Evolutionary conservation across 2,113 vertebrate genomes (phyloP).

Genomic region (Muscicapa adusta): DNA sequence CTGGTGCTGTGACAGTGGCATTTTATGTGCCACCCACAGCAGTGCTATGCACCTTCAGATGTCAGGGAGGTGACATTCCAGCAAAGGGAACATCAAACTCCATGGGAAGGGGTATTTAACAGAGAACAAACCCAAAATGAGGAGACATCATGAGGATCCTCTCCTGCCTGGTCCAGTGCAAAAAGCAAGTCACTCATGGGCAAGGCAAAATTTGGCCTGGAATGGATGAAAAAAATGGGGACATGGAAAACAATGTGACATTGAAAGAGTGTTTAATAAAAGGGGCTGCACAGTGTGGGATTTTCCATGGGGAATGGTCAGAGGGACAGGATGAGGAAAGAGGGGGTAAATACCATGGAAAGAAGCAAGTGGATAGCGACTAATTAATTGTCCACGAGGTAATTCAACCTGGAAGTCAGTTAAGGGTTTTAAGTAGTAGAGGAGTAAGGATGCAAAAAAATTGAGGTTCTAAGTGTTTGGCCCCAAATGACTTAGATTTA

Average conservation of each 20-base stretch:
- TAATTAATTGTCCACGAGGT: not conserved
- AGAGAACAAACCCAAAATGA: fast-evolving
- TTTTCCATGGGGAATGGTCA: not conserved
- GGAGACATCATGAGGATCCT: not conserved
- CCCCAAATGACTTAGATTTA: not conserved
- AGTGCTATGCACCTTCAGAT: fast-evolving
- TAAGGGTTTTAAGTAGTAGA: not conserved
- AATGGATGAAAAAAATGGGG: not conserved
- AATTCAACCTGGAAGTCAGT: not conserved
- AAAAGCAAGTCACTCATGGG: fast-evolving
- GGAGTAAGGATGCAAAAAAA: not conserved
- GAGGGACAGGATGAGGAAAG: not conserved
- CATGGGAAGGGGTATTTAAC: not conserved
- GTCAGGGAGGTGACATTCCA: not conserved
- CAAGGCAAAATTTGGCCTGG: not conserved
- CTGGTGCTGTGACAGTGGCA: not conserved
- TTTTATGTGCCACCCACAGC: not conserved
- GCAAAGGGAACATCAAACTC: not conserved
- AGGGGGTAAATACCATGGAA: not conserved
- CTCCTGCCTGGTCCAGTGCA: fast-evolving
- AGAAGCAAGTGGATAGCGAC: not conserved
- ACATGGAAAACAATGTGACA: fast-evolving
- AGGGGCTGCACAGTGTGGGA: not conserved
- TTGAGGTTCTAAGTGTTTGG: not conserved
- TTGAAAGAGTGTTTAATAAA: not conserved